Evolutionary conservation across 2,888 invertebrate species (phyloP).

Genomic region (Drosophila suboccidentalis): DNA sequence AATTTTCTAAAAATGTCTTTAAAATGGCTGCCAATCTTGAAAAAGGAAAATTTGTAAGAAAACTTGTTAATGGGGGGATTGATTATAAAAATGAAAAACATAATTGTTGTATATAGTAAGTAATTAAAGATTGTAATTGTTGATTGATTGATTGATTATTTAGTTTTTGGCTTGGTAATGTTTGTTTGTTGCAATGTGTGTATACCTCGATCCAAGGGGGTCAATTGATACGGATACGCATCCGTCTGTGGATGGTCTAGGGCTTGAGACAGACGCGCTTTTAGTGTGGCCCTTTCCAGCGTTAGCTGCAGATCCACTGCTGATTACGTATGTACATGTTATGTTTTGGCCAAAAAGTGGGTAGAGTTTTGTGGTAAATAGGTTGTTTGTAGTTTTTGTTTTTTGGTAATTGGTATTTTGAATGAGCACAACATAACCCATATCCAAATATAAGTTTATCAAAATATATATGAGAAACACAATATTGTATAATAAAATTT

Average conservation of each 20-base stretch:
- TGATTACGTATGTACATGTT: slow-evolving; percentile 84
- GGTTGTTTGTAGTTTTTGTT: slow-evolving; percentile 37
- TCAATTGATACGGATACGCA: slow-evolving; percentile 86
- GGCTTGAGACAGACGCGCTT: slow-evolving; percentile 96
- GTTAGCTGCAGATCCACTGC: slow-evolving; percentile 85
- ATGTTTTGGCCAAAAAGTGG: slow-evolving; percentile 53
- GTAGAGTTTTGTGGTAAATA: slow-evolving; percentile 51
- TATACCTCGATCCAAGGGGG: slow-evolving; percentile 90
- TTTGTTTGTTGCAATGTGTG: slow-evolving; percentile 64
- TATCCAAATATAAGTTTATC: slow-evolving; percentile 2
- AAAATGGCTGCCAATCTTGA: slow-evolving; percentile 12
- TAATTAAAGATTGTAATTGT: not conserved
- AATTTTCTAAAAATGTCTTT: not conserved
- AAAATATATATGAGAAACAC: slow-evolving; percentile 13
- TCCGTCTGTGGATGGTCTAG: slow-evolving; percentile 88
- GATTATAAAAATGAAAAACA: not conserved
- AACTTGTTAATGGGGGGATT: not conserved
- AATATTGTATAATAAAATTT: slow-evolving; percentile 36
- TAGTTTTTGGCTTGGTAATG: slow-evolving; percentile 51
- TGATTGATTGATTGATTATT: slow-evolving; percentile 12
- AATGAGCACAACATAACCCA: slow-evolving; percentile 26
- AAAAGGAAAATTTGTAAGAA: not conserved
- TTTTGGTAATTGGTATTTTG: slow-evolving; percentile 20
- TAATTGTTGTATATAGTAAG: slow-evolving; percentile 6
- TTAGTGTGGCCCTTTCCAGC: slow-evolving; percentile 96